phyloP scores from a whole-genome alignment of 35 echinoderm and acorn worm species.

The Patiria miniata region DNA sequence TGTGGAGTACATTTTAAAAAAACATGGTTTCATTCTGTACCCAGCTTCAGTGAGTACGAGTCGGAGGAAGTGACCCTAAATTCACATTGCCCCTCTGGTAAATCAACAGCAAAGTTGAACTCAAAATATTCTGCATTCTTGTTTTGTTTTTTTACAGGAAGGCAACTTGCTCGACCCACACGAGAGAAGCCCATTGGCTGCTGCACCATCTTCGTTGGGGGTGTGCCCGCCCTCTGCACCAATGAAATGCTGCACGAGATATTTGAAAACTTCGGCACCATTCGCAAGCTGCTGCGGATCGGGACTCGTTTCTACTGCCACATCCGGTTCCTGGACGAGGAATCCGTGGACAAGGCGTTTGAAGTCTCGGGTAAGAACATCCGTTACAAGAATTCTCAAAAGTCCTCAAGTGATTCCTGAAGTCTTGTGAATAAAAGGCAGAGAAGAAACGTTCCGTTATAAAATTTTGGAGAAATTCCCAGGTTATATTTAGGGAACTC shows the following conservation, averaged over 20 bases:
- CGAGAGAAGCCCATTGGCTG: conserved; percentile 70
- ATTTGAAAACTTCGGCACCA: conserved; percentile 53
- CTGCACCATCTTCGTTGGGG: conserved; percentile 76
- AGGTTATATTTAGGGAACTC: no score
- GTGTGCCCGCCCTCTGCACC: conserved; percentile 52
- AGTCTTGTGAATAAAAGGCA: no score
- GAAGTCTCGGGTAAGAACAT: conserved; percentile 59
- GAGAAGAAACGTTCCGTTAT: no score
- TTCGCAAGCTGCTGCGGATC: conserved; percentile 37
- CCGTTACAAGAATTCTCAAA: no score
- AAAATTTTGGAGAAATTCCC: no score
- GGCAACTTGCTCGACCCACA: conserved; percentile 32
- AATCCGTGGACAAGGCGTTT: conserved; percentile 54
- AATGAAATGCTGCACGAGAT: conserved; percentile 63
- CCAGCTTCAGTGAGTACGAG: no score
- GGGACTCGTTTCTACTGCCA: conserved; percentile 63
- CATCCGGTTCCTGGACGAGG: conserved; percentile 55
- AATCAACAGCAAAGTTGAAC: no score
- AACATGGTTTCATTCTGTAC: no score
- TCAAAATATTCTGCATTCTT: background rate
- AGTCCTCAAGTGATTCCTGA: no score
- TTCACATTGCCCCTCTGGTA: no score
- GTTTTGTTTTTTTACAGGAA: background rate
- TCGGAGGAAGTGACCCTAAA: no score
- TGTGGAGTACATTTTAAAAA: no score